Conservation (phyloP, 30 jellyfish, hydroid and myxozoan species). For the Aurelia sp. region DNA sequence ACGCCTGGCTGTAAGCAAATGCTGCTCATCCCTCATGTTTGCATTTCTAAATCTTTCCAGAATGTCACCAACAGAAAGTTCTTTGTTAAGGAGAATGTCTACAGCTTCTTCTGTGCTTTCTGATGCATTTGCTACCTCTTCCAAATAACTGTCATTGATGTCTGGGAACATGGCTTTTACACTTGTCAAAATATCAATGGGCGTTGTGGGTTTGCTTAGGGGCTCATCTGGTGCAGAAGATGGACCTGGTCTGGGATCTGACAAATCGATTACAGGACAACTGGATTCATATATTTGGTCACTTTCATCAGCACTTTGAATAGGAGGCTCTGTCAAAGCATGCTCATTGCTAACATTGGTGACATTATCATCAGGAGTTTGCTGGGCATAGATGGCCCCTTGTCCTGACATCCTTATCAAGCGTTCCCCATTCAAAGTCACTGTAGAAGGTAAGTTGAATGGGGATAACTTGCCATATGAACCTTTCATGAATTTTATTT, state of each 20-base stretch:
- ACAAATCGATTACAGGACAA: background rate
- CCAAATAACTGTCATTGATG: background rate
- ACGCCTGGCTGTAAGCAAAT: background rate
- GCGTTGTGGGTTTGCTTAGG: background rate
- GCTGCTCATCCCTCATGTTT: background rate
- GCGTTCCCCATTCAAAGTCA: background rate
- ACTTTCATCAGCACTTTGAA: background rate
- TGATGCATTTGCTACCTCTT: constrained; percentile 4
- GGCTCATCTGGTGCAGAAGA: background rate
- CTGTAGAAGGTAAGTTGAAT: background rate
- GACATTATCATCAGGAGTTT: too few relatives aligned
- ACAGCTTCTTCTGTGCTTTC: background rate
- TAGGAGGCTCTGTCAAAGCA: background rate
- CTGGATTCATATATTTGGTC: background rate
- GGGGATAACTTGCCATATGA: background rate
- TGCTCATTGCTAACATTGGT: background rate
- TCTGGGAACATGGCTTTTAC: background rate
- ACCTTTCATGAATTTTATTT: background rate
- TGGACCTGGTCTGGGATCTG: background rate
- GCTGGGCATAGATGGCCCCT: background rate
- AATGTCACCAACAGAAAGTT: background rate
- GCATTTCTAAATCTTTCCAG: background rate
- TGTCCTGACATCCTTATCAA: constrained; percentile 3
- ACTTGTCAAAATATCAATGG: background rate
- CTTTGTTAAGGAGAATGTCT: background rate